Evolutionary conservation across 1,140 invertebrate species (phyloP), one percentile per base, ranked within the genome.

Genomic region (Drosophila bipectinata): DNA sequence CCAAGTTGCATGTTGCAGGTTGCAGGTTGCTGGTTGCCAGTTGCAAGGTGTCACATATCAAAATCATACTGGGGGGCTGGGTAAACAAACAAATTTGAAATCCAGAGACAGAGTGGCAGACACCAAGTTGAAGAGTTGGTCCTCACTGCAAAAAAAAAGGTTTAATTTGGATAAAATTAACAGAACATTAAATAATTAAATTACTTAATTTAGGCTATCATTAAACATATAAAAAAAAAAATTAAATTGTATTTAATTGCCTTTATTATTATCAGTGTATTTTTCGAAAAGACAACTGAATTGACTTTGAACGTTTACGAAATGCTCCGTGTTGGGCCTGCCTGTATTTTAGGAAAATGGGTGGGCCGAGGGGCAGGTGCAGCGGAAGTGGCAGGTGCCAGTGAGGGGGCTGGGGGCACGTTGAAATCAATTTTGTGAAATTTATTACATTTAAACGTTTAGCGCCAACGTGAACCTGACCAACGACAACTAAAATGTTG

Each of bases 361-460:
- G 41, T 15, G 14, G 39, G 39, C 12, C 39, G 18, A n/a, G n/a
- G 28, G 21, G 28, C 18, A 47, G 45, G 9, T 28, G 21, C 56
- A 57, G 30, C 5, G 8, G 28, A 24, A 32, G 18, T 14, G 10
- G 15, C 4, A 14, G 60, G 5, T 4, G 44, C 5, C 0, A 3
- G n/a, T n/a, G n/a, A 0, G 39, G 39, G 39, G 51, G 28, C 51
- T 12, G 3, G 34, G 30, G 51, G 26, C 49, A 47, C 63, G 57
- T 73, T 45, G 62, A 81, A 85, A 76, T 75, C 78, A 81, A 75
- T 82, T 83, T 87, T 77, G 56, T 66, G 71, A 85, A 87, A 81
- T 78, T 79, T 75, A 75, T 87, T 85, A 80, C 49, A 87, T 81
- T 75, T 62, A 78, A 77, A 59, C 66, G 44, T 68, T 66, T 67